phyloP scores from a whole-genome alignment of 2,113 vertebrate genomes.

The Cynocephalus volans region DNA sequence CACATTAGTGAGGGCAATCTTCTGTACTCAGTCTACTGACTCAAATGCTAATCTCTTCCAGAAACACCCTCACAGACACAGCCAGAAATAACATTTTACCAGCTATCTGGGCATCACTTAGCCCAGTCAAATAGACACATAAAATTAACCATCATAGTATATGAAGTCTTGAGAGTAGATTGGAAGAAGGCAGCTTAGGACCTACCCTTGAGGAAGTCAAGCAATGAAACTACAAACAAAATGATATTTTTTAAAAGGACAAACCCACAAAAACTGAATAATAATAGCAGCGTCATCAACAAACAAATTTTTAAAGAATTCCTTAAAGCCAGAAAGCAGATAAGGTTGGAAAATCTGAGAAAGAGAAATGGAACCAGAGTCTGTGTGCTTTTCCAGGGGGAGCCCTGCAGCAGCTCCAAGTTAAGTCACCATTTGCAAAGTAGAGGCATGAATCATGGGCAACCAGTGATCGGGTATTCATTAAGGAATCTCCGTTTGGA shows the following conservation, averaged over 20 bases:
- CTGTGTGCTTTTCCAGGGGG: neutral
- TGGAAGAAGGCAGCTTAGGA: neutral
- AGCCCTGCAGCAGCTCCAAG: neutral
- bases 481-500: neutral
- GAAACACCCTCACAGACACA: neutral
- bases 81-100: neutral
- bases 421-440: neutral
- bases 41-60: neutral
- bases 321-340: neutral
- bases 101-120: neutral
- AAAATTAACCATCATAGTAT: neutral
- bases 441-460: neutral
- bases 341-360: neutral
- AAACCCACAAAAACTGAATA: neutral
- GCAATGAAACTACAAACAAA: neutral
- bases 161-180: neutral
- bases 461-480: neutral
- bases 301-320: constrained; percentile 25
- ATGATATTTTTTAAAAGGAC: neutral
- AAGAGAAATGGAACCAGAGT: neutral
- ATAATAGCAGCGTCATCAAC: neutral
- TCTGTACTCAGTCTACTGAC: neutral
- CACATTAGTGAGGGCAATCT: neutral
- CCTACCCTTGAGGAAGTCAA: neutral
- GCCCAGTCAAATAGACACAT: neutral